Base-by-base conservation (phyloP, 2,888 invertebrate genomes). In the Rhagonycha fulva region DNA sequence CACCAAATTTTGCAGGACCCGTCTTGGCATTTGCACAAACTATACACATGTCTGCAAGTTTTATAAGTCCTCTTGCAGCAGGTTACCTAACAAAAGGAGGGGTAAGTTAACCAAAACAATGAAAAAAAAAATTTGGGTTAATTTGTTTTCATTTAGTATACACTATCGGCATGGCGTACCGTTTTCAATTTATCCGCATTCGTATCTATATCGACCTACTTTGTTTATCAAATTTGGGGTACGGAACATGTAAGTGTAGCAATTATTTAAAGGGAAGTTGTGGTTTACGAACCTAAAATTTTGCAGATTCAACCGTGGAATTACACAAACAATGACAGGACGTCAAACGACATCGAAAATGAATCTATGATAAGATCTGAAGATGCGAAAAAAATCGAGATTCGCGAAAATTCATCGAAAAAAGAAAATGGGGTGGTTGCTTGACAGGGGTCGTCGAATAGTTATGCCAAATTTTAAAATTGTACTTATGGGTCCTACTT, bases 1-100 rank as follows among this genome's bases (percentile, higher is more conserved):
- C 94, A 0, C 94, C 94, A n/a, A 94, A 94, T 87, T 92, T 93
- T 82, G 94, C 94, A 71, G 94, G 92, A 71, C 93, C 93, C 32
- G 92, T 93, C 67, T 86, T 94, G 80, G 93, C 93, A 12, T 94
- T 93, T 85, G 93, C 93, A 80, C 93, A 94, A 88, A 93, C 93
- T n/a, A 93, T 94, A 82, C 93, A 93, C 86, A 94, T 94, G 93
- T 91, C 92, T 11, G 93, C 93, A 28, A 93, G 93, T 82, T 94
- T 93, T 84, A 83, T 93, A 60, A 93, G 93, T 70, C 93, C 93
- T 0, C 85, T 93, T 72, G 91, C 90, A 14, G 91, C 92, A 79
- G 93, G 93, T 79, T 87, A 90, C 78, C 86, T 93, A 74, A 89
- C 92, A 23, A 88, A 90, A 80, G 88, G 91, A 79, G 90, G 90